phyloP scores from a whole-genome alignment of 2,113 vertebrate genomes.

The Actinemys pallida region DNA sequence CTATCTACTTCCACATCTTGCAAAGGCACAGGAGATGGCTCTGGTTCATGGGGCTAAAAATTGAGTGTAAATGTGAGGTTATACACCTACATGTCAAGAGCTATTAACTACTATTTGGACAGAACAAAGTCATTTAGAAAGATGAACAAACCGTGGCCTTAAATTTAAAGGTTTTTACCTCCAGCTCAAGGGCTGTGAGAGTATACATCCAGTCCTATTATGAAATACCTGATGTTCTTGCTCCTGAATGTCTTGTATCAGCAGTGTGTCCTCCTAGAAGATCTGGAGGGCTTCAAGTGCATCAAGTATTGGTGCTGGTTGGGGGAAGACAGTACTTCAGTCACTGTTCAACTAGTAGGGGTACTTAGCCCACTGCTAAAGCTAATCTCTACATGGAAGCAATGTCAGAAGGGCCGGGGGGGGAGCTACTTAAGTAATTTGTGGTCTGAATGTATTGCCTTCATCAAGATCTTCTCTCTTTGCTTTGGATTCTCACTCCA shows the following conservation, averaged over 20 bases:
- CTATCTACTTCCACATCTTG: background rate
- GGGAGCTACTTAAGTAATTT: no score
- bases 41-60: slow-evolving; percentile 1
- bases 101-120: background rate
- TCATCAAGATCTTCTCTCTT: no score
- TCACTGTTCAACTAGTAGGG: slow-evolving; percentile 7
- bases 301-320: background rate
- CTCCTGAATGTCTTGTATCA: background rate
- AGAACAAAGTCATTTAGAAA: background rate
- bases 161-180: background rate
- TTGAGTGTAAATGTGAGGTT: background rate
- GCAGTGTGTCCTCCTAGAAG: background rate
- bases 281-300: background rate
- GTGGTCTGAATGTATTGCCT: no score
- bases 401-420: no score
- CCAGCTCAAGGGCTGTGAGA: background rate
- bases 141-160: slow-evolving; percentile 19
- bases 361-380: background rate
- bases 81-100: background rate
- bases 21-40: slow-evolving; percentile 26
- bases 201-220: background rate
- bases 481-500: no score
- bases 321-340: background rate
- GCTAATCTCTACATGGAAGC: background rate
- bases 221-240: background rate